phyloP scores from a whole-genome alignment of 2,888 invertebrate genomes.

The Dasysyrphus albostriatus region DNA sequence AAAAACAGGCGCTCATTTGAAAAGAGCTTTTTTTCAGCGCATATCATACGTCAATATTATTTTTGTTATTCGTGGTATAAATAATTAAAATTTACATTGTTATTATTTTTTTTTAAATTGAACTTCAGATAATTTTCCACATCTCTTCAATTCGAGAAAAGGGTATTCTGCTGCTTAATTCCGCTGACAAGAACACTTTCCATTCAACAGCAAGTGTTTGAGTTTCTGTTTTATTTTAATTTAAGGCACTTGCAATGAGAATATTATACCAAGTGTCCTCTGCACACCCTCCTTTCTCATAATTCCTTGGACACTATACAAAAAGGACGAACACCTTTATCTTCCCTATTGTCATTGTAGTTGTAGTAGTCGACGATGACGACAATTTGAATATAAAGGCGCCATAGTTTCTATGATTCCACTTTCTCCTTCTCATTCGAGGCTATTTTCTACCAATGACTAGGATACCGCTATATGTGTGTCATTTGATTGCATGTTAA shows the following conservation, averaged over 20 bases:
- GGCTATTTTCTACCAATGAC: conserved; percentile 8
- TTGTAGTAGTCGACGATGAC: conserved; percentile 46
- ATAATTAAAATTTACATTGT: background rate
- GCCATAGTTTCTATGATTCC: conserved; percentile 67
- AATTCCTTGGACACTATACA: too few species aligned
- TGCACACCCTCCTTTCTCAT: too few species aligned
- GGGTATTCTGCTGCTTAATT: background rate
- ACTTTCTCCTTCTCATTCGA: conserved; percentile 61
- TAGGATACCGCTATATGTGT: conserved; percentile 8
- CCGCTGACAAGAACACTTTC: background rate
- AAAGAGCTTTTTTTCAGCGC: background rate
- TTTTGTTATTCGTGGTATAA: background rate
- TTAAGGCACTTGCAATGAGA: conserved; percentile 5
- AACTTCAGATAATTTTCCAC: background rate
- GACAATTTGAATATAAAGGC: conserved; percentile 59
- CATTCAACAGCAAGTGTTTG: background rate
- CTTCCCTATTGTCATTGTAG: conserved; percentile 8
- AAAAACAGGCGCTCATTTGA: background rate
- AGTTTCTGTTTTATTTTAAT: background rate
- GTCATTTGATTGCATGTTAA: conserved; percentile 14
- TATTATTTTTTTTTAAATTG: background rate
- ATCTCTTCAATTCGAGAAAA: background rate
- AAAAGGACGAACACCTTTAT: background rate
- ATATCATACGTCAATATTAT: conserved; percentile 3
- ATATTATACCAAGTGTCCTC: background rate